Conservation (phyloP, 2,888 invertebrate species). For the Trissonchulus sp. region DNA sequence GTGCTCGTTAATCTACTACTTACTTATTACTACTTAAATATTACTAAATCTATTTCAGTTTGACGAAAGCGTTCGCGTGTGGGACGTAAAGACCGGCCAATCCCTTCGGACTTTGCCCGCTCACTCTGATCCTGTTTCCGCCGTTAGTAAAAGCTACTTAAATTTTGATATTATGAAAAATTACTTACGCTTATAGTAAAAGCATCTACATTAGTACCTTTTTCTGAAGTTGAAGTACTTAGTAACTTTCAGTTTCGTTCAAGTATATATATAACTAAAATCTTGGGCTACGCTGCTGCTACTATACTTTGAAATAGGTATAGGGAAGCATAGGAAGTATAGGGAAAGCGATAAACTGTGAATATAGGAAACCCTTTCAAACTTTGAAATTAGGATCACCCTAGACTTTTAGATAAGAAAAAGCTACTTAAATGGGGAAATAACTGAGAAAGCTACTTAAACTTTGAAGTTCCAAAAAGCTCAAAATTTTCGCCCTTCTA, state of each 20-base stretch:
- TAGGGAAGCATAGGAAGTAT: too few relatives aligned
- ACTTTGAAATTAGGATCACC: too few relatives aligned
- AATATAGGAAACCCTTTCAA: too few relatives aligned
- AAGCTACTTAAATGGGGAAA: background rate
- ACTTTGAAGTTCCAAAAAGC: background rate
- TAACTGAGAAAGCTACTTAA: background rate
- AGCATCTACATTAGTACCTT: too few relatives aligned
- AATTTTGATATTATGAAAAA: too few relatives aligned
- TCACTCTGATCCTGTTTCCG: conserved; percentile 98
- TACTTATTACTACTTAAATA: background rate
- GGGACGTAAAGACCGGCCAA: conserved; percentile 96
- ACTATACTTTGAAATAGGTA: background rate
- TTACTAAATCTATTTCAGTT: conserved; percentile 61
- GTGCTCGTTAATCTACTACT: conserved; percentile 24
- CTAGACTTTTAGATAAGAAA: too few relatives aligned
- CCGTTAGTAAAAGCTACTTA: conserved; percentile 65
- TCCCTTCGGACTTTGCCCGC: conserved; percentile 96
- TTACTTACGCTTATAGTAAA: too few relatives aligned
- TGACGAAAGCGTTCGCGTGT: conserved; percentile 96
- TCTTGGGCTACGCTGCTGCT: conserved; percentile 13
- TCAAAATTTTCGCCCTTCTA: background rate
- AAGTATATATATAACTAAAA: too few relatives aligned
- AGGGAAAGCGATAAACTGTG: too few relatives aligned
- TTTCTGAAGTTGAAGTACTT: too few relatives aligned
- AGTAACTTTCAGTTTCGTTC: too few relatives aligned